Evolutionary conservation across 2,113 vertebrate species (phyloP).

Genomic region (Ophthalmolycus amberensis): DNA sequence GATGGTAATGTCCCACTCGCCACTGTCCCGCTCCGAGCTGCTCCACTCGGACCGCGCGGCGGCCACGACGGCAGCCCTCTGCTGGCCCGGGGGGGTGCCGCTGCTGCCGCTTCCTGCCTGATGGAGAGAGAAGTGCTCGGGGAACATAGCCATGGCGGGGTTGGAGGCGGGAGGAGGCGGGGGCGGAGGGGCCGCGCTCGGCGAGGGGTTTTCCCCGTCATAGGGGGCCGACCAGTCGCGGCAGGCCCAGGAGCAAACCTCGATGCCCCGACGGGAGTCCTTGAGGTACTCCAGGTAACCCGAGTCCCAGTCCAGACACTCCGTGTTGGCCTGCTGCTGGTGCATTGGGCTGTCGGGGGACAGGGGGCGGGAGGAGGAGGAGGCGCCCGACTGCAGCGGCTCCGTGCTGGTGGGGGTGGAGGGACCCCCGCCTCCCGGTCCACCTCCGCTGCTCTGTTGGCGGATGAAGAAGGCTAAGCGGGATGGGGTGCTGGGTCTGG

Average conservation of each 20-base stretch:
- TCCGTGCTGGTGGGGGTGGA: conserved; percentile 65
- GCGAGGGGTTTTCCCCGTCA: conserved; percentile 90
- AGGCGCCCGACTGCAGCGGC: conserved; percentile 58
- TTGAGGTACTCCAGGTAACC: conserved; percentile 95
- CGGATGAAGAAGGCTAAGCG: conserved; percentile 93
- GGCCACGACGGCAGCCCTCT: conserved; percentile 78
- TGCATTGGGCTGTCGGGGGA: conserved; percentile 85
- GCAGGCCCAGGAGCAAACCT: conserved; percentile 90
- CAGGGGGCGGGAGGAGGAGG: conserved; percentile 45
- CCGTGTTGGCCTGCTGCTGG: conserved; percentile 58
- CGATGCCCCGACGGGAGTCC: conserved; percentile 88
- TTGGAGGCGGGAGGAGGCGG: conserved; percentile 76
- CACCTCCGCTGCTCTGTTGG: conserved; percentile 83
- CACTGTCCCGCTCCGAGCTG: conserved; percentile 83
- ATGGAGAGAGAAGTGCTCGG: conserved; percentile 82
- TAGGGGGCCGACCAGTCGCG: conserved; percentile 95
- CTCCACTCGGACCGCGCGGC: conserved; percentile 81
- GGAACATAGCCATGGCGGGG: conserved; percentile 73
- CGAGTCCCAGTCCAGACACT: conserved; percentile 87
- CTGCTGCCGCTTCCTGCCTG: conserved; percentile 51
- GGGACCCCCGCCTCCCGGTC: conserved; percentile 64
- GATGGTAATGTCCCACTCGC: conserved; percentile 85
- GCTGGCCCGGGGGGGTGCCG: conserved; percentile 61
- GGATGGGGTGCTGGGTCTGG: conserved; percentile 91
- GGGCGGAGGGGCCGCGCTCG: conserved; percentile 64